Evolutionary conservation across 2,113 vertebrate genomes (phyloP).

Genomic region (Chionodraco myersi): DNA sequence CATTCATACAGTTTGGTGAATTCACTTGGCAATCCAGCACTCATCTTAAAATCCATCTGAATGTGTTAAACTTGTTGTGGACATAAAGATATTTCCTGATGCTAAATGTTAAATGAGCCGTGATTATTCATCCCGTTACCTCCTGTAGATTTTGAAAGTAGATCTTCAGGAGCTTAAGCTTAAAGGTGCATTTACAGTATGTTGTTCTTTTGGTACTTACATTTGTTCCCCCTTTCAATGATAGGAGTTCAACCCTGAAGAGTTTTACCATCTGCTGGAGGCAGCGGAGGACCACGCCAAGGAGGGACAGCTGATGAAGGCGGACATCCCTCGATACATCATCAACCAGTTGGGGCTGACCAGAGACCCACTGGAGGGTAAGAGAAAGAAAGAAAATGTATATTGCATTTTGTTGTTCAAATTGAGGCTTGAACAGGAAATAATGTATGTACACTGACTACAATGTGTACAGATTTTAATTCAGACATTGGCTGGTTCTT

Average conservation of each 20-base stretch:
- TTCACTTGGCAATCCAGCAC: not conserved
- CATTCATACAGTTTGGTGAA: not conserved
- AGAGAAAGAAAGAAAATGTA: conserved; percentile 43
- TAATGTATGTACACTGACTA: not conserved
- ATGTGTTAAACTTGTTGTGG: conserved; percentile 11
- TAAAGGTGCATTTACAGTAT: not conserved
- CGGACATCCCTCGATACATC: conserved; percentile 97
- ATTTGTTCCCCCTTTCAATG: not conserved
- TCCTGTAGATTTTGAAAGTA: not conserved
- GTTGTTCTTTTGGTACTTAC: not conserved
- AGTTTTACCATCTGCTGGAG: conserved; percentile 98
- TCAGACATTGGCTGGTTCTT: not conserved
- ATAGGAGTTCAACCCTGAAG: conserved; percentile 98
- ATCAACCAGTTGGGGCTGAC: conserved; percentile 97
- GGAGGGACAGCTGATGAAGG: conserved; percentile 97
- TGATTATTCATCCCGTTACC: not conserved
- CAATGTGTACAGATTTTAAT: not conserved
- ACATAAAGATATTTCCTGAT: not conserved
- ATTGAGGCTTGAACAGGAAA: not conserved
- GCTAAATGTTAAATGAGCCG: not conserved
- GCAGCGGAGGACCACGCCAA: conserved; percentile 98
- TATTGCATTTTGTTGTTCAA: not conserved
- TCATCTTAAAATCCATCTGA: not conserved
- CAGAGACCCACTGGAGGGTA: conserved; percentile 97
- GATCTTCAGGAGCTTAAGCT: not conserved